Base-by-base conservation (phyloP, 2,113 vertebrate genomes). In the Hoplias malabaricus region DNA sequence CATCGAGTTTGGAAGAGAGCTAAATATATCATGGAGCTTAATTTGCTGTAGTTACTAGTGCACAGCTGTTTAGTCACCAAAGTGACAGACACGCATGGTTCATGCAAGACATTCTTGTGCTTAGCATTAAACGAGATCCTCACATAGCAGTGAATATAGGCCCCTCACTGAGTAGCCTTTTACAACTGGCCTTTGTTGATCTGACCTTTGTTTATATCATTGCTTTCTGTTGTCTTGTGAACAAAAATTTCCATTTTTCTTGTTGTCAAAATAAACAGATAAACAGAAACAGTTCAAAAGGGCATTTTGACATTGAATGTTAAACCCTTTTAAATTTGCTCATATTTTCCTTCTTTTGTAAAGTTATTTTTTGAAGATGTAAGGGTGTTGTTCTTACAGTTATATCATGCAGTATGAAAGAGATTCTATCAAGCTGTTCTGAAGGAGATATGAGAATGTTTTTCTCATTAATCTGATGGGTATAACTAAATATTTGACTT, bases 1-100 rank as follows among this genome's bases (percentile, higher is more conserved):
- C 53, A 69, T 80, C 3, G 13, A 80, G 48, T 73, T 56, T 68
- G 56, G 53, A 50, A 48, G 68, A 43, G 79, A 59, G 79, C 75
- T 84, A 84, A 78, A 84, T 61, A 84, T 84, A 81, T 11, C 48
- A 2, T 13, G 11, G 65, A 62, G 13, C 61, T 74, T 73, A 80
- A 83, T 80, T 73, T 59, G 42, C 38, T 34, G 48, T 66, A 66
- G 77, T 75, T 77, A 73, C 54, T 69, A 34, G 38, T 83, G 38
- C 59, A 48, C 62, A 68, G 69, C 77, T 80, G 69, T 65, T 67
- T 19, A 19, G 14, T 33, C 61, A 40, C 73, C 31, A 31, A 62
- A 73, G 72, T 59, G 59, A 61, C 65, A n/a, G 23, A 21, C 42
- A 40, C 67, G 62, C 34, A 53, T 62, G 16, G n/a, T 27, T 69